phyloP scores from a whole-genome alignment of 2,797 vertebrate genomes.

The Pangasius macronema region DNA sequence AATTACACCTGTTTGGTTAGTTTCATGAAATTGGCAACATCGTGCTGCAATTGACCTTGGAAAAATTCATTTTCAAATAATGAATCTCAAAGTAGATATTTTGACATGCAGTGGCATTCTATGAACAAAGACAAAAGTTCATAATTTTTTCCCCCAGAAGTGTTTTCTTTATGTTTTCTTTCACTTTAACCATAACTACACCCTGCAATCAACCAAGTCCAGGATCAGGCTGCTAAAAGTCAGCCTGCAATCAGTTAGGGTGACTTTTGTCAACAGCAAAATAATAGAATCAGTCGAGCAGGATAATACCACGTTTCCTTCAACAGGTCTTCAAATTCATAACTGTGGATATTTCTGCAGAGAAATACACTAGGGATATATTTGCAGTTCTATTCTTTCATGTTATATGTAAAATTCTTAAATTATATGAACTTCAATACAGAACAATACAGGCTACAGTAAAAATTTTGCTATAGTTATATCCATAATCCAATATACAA shows the following conservation, averaged over 20 bases:
- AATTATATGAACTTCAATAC: not conserved
- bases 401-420: not conserved
- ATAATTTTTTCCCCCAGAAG: not conserved
- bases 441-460: not conserved
- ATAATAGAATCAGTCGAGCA: not conserved
- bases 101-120: not conserved
- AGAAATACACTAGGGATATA: not conserved
- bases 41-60: not conserved
- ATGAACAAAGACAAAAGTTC: not conserved
- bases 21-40: not conserved
- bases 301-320: not conserved
- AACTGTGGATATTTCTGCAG: not conserved
- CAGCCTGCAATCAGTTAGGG: not conserved
- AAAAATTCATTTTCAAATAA: not conserved
- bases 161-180: not conserved
- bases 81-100: not conserved
- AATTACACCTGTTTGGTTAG: not conserved
- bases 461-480: not conserved
- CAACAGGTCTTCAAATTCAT: not conserved
- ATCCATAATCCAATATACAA: not conserved
- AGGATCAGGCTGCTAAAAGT: not conserved
- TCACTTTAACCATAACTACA: not conserved
- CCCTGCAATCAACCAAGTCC: not conserved
- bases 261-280: not conserved
- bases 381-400: not conserved